A percentile compares a stretch with the other conserved stretches of the same genome.
These are phyloP conservation scores for Phytoseiulus persimilis DNA, from an alignment of 2,888 invertebrate genomes.

Conservation along the genomic window DNA sequence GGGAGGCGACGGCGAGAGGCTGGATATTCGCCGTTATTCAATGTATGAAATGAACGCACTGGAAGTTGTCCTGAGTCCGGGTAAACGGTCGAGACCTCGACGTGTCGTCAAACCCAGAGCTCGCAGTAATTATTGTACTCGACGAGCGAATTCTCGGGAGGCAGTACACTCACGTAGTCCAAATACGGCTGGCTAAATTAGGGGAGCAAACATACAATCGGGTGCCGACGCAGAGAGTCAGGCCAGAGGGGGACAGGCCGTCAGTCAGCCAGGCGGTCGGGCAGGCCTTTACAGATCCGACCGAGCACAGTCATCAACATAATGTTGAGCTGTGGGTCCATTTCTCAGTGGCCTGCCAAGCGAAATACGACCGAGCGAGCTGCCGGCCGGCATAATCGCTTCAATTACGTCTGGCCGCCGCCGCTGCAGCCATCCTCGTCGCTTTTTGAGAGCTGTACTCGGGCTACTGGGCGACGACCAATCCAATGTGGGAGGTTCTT, in stretches of 20 bases:
- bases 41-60: not conserved
- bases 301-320: not conserved
- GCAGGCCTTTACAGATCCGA: not conserved
- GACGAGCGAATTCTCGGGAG: not conserved
- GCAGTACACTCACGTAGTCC: not conserved
- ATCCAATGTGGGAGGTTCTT: not conserved
- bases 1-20: not conserved
- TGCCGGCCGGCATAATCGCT: not conserved
- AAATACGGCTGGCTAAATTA: not conserved
- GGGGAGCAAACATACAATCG: not conserved
- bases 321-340: not conserved
- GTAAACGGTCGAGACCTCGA: not conserved
- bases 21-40: not conserved
- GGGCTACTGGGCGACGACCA: constrained; percentile 5
- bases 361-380: not conserved
- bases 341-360: not conserved
- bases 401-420: not conserved
- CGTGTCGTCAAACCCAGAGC: not conserved
- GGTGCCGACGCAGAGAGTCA: not conserved
- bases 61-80: too few relatives aligned
- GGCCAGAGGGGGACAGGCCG: not conserved
- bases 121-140: not conserved
- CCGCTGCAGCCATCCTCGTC: not conserved
- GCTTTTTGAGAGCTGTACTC: not conserved
- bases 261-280: not conserved